phyloP scores from a whole-genome alignment of 1,140 invertebrate species.

The Camponotus floridanus region DNA sequence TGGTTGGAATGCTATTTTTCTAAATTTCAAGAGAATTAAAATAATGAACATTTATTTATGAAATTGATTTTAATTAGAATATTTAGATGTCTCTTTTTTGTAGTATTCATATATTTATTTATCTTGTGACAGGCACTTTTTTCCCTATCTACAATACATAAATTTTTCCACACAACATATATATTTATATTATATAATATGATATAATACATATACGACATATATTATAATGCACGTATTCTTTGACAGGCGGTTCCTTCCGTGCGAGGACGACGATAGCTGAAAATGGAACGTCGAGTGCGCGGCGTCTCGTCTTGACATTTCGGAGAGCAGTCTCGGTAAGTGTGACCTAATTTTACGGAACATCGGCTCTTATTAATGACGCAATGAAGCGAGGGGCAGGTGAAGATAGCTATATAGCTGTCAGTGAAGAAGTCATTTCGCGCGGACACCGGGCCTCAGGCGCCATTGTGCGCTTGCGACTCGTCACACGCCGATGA shows the following conservation, averaged over 20 bases:
- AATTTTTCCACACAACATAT: slow-evolving; percentile 30
- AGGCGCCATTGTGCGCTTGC: slow-evolving; percentile 68
- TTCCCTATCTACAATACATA: background rate
- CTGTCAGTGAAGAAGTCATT: slow-evolving; percentile 67
- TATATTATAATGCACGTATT: slow-evolving; percentile 4
- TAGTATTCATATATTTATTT: slow-evolving; percentile 2
- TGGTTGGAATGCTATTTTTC: background rate
- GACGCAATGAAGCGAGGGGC: slow-evolving; percentile 69
- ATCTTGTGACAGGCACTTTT: slow-evolving; percentile 1
- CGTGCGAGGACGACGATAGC: slow-evolving; percentile 2
- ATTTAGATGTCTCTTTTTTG: background rate
- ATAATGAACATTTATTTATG: too few relatives aligned
- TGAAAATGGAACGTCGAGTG: slow-evolving; percentile 22
- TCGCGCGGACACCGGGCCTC: slow-evolving; percentile 58
- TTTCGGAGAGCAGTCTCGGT: slow-evolving; percentile 53
- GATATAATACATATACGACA: background rate
- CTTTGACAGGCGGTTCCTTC: slow-evolving; percentile 40
- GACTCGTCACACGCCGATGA: slow-evolving; percentile 76
- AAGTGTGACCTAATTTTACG: slow-evolving; percentile 85
- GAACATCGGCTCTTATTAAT: slow-evolving; percentile 84
- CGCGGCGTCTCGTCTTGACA: slow-evolving; percentile 29
- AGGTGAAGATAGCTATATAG: slow-evolving; percentile 57
- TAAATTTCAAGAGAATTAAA: slow-evolving; percentile 3
- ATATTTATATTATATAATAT: background rate
- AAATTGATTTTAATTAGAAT: slow-evolving; percentile 26